Evolutionary conservation across 2,113 vertebrate genomes (phyloP), one percentile per base, ranked within the genome.

Genomic region (Macaca nemestrina): DNA sequence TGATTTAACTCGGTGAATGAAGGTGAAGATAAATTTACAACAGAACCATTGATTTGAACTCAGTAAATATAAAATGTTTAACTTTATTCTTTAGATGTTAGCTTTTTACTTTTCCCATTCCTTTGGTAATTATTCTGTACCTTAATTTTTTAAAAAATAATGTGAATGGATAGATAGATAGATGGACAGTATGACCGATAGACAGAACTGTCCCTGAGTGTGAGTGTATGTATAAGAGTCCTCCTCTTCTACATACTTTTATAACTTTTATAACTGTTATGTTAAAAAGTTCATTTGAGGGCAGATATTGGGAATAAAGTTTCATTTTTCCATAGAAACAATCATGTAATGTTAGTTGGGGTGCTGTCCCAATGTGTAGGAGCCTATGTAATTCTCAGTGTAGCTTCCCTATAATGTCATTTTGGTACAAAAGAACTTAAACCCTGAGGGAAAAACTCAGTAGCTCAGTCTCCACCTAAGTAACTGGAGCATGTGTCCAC

Each of bases 221-320:
- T 70, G 35, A 48, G 61, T 72, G 1, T 38, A 12, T 45, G 38
- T 40, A 83, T 73, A 55, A 40, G 16, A 90, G 45, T 38, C 22
- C 50, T 22, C 40, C 48, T 50, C 48, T 50, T 50, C 48, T 50
- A 50, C 13, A 50, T 50, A 50, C 48, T 50, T 50, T 50, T 3
- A 50, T 50, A 50, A 50, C 48, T 50, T 50, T 50, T 50, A 50
- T 50, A 50, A 50, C 48, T 50, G 48, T 82, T 90, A 64, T 88
- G 5, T 45, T 70, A 72, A 35, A 55, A 93, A 50, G 40, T 79
- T 81, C 35, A 72, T 78, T 43, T 38, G 48, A 90, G 73, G 38
- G 59, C 38, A 91, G 38, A 38, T 84, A 80, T 73, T 95, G 88
- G 95, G 73, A 87, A 76, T 17, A 57, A 68, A 80, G 86, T 89